Evolutionary conservation across 2,888 invertebrate species (phyloP).

Genomic region (Idaea aversata): DNA sequence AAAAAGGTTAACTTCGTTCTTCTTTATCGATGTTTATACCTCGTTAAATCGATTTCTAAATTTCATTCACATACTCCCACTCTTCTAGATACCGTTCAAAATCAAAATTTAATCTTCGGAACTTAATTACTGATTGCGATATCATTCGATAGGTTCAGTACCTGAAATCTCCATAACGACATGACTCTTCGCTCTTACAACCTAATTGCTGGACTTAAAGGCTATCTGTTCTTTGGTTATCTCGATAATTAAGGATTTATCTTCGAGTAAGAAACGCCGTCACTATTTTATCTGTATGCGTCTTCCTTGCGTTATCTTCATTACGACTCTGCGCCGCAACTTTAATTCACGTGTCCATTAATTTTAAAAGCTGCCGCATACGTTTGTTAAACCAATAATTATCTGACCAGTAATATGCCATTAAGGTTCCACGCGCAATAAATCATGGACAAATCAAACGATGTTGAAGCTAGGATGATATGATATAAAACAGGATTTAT

Average conservation of each 20-base stretch:
- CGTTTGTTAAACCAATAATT: slow-evolving; percentile 68
- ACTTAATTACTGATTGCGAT: slow-evolving; percentile 22
- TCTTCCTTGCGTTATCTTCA: slow-evolving; percentile 72
- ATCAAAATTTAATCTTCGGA: slow-evolving; percentile 11
- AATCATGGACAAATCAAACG: slow-evolving; percentile 69
- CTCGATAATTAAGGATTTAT: slow-evolving; percentile 74
- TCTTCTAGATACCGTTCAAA: slow-evolving; percentile 8
- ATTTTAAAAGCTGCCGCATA: slow-evolving; percentile 68
- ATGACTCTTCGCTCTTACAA: slow-evolving; percentile 25
- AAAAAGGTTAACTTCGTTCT: not conserved
- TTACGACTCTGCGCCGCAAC: slow-evolving; percentile 64
- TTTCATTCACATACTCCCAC: not conserved
- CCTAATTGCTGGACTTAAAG: slow-evolving; percentile 48
- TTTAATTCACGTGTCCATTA: slow-evolving; percentile 75
- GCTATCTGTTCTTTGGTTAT: slow-evolving; percentile 49
- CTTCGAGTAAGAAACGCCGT: slow-evolving; percentile 64
- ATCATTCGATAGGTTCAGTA: slow-evolving; percentile 33
- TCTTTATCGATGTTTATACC: not conserved
- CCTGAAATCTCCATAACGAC: slow-evolving; percentile 27
- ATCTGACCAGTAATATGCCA: slow-evolving; percentile 57
- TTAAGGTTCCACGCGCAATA: slow-evolving; percentile 55
- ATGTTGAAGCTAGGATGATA: slow-evolving; percentile 41
- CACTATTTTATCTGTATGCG: slow-evolving; percentile 66
- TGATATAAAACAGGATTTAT: slow-evolving; percentile 25
- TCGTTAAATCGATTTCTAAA: not conserved